These are phyloP conservation scores for Oxygymnocypris stewartii DNA, from an alignment of 2,113 vertebrate genomes.

Conservation along the genomic window DNA sequence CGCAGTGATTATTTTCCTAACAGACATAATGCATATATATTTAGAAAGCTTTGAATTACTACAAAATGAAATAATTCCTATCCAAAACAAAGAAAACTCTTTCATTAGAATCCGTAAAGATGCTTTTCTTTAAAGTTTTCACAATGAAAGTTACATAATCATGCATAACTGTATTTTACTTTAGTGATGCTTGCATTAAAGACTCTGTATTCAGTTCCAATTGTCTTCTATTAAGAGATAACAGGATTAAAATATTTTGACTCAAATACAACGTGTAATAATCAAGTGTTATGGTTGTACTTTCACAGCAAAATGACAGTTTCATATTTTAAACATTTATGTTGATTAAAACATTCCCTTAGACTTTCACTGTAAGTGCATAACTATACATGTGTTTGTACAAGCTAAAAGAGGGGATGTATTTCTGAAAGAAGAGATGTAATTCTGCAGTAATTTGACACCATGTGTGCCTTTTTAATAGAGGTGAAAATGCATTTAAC, in stretches of 20 bases:
- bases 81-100: too few relatives aligned
- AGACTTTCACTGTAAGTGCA: too few relatives aligned
- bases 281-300: neutral
- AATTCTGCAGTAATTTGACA: neutral
- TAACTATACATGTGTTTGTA: neutral
- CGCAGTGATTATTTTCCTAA: too few relatives aligned
- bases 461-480: neutral
- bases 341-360: too few relatives aligned
- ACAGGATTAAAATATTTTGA: neutral
- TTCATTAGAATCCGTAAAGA: too few relatives aligned
- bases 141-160: slow-evolving; percentile 25
- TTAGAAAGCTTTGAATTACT: too few relatives aligned
- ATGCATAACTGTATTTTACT: neutral
- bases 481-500: neutral
- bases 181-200: neutral
- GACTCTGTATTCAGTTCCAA: neutral
- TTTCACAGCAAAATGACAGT: neutral
- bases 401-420: neutral
- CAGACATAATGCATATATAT: too few relatives aligned
- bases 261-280: neutral
- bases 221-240: neutral
- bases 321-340: too few relatives aligned
- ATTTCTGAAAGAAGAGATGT: neutral
- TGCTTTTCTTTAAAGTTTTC: too few relatives aligned
- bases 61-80: too few relatives aligned